These are phyloP conservation scores for Coregonus suidteri DNA, from an alignment of 2,797 vertebrate species.

Conservation along the genomic window DNA sequence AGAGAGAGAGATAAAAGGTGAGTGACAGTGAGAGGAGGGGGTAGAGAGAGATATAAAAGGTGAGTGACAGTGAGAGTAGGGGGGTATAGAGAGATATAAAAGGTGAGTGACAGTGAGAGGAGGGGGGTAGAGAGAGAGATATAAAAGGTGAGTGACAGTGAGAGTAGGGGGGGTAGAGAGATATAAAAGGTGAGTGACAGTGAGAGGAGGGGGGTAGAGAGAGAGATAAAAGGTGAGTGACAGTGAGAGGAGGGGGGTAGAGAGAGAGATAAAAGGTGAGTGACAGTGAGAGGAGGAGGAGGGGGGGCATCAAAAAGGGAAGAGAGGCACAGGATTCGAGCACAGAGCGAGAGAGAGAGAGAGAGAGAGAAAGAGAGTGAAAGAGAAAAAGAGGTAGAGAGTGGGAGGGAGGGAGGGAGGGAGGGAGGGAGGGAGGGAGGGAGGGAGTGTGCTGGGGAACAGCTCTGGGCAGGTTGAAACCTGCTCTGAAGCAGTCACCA, in stretches of 20 bases:
- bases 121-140: too few relatives aligned
- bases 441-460: constrained; percentile 33
- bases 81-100: neutral
- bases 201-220: constrained; percentile 32
- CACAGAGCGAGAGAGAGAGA: constrained; percentile 49
- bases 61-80: constrained; percentile 39
- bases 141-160: too few relatives aligned
- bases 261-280: constrained; percentile 38
- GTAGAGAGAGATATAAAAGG: constrained; percentile 23
- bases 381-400: neutral
- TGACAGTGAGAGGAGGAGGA: constrained; percentile 27
- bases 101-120: too few relatives aligned
- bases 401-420: neutral
- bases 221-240: constrained; percentile 32
- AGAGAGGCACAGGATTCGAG: constrained; percentile 48
- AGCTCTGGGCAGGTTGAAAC: constrained; percentile 70
- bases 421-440: constrained; percentile 32
- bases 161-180: constrained; percentile 5
- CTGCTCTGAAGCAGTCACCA: constrained; percentile 64
- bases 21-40: constrained; percentile 11
- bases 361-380: neutral
- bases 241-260: constrained; percentile 9
- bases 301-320: neutral
- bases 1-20: too few relatives aligned
- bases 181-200: constrained; percentile 33